Evolutionary conservation across 2,888 invertebrate genomes (phyloP), one percentile per base, ranked within the genome.

Genomic region (Micropterix aruncella): DNA sequence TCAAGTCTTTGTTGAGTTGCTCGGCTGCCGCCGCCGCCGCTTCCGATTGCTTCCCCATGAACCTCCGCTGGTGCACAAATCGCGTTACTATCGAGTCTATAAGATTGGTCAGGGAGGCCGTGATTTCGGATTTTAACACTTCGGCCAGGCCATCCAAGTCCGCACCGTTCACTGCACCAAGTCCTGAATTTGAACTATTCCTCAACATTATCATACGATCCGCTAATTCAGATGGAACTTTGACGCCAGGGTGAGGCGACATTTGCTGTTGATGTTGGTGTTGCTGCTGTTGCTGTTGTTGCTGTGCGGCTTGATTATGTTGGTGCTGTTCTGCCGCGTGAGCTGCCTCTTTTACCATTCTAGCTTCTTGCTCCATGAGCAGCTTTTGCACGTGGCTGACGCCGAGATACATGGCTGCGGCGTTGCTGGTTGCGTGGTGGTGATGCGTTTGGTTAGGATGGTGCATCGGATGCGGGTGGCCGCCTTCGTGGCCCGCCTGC

Each of bases 131-230:
- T 67, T 95, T 95, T 3, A 96, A 74, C 44, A 86, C 81, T 57
- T 92, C 90, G n/a, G 92, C 90, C 42, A 96, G 72, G 44, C 86
- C 85, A 60, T 92, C 89, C 4, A 93, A 70, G 57, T 93, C 93
- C 2, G 84, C 77, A 12, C 83, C 84, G 1, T 83, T 78, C 53
- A 80, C 77, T 38, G 81, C 75, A 44, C 75, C 77, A 48, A 80
- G 60, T 27, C 7, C 68, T 4, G 83, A 78, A 47, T 75, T 78
- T 18, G 79, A 74, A 52, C 76, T 80, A 55, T 74, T 80, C 52
- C 87, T 74, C 59, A 88, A 74, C 58, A 87, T 79, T 54, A 80
- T 84, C 54, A 88, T 69, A 53, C 88, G 75, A 57, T 89, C 88
- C 18, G 84, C 78, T 40, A 88, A 72, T 56, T 87, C 84, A 7